phyloP scores from a whole-genome alignment of 2,888 invertebrate genomes.

The Azorinus chamasolen region DNA sequence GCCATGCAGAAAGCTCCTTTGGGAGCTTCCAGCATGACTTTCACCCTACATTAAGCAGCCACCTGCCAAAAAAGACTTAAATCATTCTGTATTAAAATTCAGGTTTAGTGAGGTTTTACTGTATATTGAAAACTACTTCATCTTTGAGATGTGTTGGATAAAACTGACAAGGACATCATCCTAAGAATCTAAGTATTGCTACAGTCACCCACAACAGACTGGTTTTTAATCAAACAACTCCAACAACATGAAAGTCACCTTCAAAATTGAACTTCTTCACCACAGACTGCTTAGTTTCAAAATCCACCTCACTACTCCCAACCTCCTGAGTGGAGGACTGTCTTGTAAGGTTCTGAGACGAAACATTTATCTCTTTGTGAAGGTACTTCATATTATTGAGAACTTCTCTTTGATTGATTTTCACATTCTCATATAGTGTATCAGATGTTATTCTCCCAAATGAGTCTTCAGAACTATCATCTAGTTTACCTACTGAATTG shows the following conservation, averaged over 20 bases:
- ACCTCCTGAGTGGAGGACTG: constrained; percentile 20
- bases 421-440: constrained; percentile 62
- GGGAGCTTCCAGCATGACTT: no score
- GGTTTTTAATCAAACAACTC: constrained; percentile 71
- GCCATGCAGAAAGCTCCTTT: no score
- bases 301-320: constrained; percentile 31
- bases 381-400: constrained; percentile 73
- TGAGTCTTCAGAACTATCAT: constrained; percentile 52
- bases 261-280: constrained; percentile 73
- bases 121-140: no score
- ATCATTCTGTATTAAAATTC: no score
- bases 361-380: constrained; percentile 67
- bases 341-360: constrained; percentile 59
- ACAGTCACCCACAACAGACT: no score
- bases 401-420: constrained; percentile 57
- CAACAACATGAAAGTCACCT: constrained; percentile 80
- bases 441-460: constrained; percentile 55
- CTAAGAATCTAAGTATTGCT: no score
- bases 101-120: no score
- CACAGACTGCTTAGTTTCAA: constrained; percentile 63
- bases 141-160: no score
- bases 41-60: no score
- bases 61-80: no score
- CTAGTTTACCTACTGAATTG: constrained; percentile 51
- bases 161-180: no score